phyloP scores from a whole-genome alignment of 2,113 vertebrate genomes.

The Lichenostomus cassidix region DNA sequence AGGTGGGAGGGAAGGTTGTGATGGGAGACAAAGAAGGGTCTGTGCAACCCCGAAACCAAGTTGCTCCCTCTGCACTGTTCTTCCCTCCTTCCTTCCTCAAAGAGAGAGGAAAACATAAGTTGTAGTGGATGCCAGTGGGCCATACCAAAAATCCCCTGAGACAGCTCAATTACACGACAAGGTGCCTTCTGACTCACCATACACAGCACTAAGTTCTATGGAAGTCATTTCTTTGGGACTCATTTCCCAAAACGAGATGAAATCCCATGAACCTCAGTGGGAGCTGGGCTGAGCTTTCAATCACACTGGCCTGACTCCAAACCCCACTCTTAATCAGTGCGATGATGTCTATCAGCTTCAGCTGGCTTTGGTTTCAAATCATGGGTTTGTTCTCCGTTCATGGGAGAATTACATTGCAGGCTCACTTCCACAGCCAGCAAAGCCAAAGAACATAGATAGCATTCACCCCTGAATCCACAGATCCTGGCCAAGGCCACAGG shows the following conservation, averaged over 20 bases:
- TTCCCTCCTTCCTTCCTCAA: not conserved
- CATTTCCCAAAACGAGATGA: not conserved
- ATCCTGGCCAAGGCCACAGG: not conserved
- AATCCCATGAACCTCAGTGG: constrained; percentile 1
- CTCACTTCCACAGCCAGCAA: not conserved
- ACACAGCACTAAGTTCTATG: not conserved
- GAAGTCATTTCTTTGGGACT: not conserved
- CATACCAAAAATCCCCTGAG: not conserved
- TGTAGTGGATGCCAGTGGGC: not conserved
- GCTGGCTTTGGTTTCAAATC: constrained; percentile 30
- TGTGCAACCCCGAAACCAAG: not conserved
- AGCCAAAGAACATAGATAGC: not conserved
- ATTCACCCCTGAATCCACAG: not conserved
- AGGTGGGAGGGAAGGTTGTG: not conserved
- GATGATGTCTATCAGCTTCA: constrained; percentile 29
- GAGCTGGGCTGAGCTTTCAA: not conserved
- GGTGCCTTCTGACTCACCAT: not conserved
- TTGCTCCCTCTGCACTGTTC: not conserved
- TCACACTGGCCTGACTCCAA: not conserved
- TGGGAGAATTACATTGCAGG: constrained; percentile 11
- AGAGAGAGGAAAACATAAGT: not conserved
- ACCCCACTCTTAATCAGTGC: not conserved
- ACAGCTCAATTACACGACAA: not conserved
- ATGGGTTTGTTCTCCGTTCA: not conserved
- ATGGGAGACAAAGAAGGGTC: not conserved